Percentiles rank a stretch among this genome's conserved stretches.
Evolutionary conservation across 2,888 invertebrate species (phyloP).

Genomic region (Oscheius myriophilus): DNA sequence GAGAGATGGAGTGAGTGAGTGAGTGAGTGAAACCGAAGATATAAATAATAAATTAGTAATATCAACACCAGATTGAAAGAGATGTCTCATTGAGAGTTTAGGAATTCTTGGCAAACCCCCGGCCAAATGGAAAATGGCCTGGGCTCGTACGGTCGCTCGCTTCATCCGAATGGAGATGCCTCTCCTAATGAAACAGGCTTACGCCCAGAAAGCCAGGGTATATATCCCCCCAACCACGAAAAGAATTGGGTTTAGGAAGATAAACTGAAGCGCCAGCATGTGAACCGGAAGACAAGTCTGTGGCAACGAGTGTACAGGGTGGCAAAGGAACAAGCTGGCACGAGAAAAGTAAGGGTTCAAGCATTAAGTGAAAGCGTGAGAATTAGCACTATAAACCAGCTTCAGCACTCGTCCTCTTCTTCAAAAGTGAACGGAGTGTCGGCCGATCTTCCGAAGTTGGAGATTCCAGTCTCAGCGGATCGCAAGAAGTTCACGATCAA

Average conservation of each 20-base stretch:
- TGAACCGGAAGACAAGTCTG: slow-evolving; percentile 52
- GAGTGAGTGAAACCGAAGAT: too few relatives aligned
- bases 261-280: slow-evolving; percentile 44
- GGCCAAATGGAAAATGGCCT: slow-evolving; percentile 56
- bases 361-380: too few relatives aligned
- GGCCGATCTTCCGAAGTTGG: slow-evolving; percentile 12
- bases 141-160: slow-evolving; percentile 56
- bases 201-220: slow-evolving; percentile 64
- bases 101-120: slow-evolving; percentile 65
- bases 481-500: slow-evolving; percentile 44
- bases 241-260: slow-evolving; percentile 44
- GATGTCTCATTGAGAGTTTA: neutral
- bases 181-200: slow-evolving; percentile 66
- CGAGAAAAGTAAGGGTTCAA: slow-evolving; percentile 8
- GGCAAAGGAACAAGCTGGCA: slow-evolving; percentile 44
- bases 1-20: too few relatives aligned
- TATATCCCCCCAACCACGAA: neutral
- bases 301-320: slow-evolving; percentile 55
- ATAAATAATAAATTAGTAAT: neutral
- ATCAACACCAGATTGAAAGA: neutral
- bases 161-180: slow-evolving; percentile 66
- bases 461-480: slow-evolving; percentile 25
- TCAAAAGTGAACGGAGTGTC: slow-evolving; percentile 34
- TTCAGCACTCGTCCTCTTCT: slow-evolving; percentile 39
- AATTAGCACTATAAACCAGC: too few relatives aligned